These are phyloP conservation scores for Dendrolimus houi DNA, from an alignment of 2,888 invertebrate species.

Conservation along the genomic window DNA sequence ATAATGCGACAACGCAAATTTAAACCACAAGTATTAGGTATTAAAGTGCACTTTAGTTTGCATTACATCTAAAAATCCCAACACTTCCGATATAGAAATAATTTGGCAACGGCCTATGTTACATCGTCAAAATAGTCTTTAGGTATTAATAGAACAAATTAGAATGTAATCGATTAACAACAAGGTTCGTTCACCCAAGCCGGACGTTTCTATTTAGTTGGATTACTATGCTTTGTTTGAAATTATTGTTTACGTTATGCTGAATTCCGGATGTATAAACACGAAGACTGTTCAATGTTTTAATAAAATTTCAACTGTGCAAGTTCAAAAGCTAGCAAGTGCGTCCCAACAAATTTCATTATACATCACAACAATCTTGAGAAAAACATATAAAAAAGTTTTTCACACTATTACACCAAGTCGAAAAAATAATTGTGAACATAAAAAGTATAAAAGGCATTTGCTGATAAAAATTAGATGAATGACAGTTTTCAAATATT, in stretches of 20 bases:
- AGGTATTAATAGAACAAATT: constrained; percentile 46
- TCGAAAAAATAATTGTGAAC: too few relatives aligned
- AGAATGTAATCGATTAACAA: constrained; percentile 42
- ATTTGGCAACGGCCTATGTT: constrained; percentile 49
- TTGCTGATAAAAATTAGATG: too few relatives aligned
- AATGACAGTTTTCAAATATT: too few relatives aligned
- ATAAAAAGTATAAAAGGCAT: too few relatives aligned
- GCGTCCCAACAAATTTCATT: too few relatives aligned
- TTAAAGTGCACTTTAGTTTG: background rate
- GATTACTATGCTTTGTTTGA: background rate
- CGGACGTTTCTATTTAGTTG: background rate
- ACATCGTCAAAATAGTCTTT: constrained; percentile 31
- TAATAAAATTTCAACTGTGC: too few relatives aligned
- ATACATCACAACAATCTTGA: too few relatives aligned
- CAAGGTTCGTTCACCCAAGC: constrained; percentile 46
- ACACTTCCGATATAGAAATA: constrained; percentile 23
- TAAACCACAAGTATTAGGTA: background rate
- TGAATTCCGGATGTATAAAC: background rate
- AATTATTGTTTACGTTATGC: background rate
- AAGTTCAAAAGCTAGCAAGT: too few relatives aligned
- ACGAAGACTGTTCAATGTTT: background rate
- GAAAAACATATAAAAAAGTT: too few relatives aligned
- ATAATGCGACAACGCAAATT: background rate
- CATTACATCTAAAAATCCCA: background rate
- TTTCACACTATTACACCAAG: too few relatives aligned